Evolutionary conservation across 2,113 vertebrate genomes (phyloP), one percentile per base, ranked within the genome.

Genomic region (Phoenicopterus ruber): DNA sequence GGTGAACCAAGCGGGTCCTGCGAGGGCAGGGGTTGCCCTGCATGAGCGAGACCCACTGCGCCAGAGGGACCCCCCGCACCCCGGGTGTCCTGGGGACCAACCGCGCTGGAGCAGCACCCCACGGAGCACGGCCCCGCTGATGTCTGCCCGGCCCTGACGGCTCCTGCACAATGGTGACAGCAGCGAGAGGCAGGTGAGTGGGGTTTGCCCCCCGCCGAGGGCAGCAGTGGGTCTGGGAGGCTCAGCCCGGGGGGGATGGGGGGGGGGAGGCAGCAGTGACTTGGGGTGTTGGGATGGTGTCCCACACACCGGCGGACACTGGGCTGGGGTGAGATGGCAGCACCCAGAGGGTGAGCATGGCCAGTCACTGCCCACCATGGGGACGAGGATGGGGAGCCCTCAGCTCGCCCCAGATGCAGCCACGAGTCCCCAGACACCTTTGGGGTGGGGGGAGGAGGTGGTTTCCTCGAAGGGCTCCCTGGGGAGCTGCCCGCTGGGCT

Each of bases 271-370:
- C 25, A 12, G 52, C 52, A 36, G 40, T 17, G 17, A 17, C 29
- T 32, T 62, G 42, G 32, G n/a, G 61, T 2, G 0, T 2, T 40
- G 47, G n/a, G 34, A 34, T 2, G 0, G 19, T 17, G 9, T 13
- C 69, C 31, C n/a, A 10, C 7, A 4, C 3, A 1, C 52, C 0
- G 1, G 14, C 24, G 19, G 22, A 10, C 11, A 6, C 26, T 3
- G 26, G 31, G 20, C 16, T 40, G 19, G 22, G 17, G 13, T 2
- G 2, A 46, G 57, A 5, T 25, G 38, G 50, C 59, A 50, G 36
- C 32, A 44, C 34, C 6, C 17, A 21, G 58, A 9, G 25, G 14
- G 16, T 20, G 29, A 40, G 22, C 42, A 22, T 7, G 16, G 24
- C 9, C 12, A 2, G 47, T 17, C 7, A 17, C 40, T 32, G 9